Conservation (phyloP, 2,113 vertebrate genomes). For the Brienomyrus brachyistius region DNA sequence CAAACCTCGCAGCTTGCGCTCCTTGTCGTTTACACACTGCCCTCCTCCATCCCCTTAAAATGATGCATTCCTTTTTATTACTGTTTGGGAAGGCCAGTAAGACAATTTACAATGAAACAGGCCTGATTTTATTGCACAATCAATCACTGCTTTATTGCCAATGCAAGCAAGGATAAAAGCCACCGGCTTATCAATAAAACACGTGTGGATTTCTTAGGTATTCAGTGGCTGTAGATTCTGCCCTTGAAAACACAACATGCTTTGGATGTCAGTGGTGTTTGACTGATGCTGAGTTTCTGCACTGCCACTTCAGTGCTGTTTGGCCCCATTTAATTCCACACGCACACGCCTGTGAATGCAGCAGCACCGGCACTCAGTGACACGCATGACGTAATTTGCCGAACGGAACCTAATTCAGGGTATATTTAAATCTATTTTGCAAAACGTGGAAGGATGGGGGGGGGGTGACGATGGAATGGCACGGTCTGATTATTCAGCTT, state of each 20-base stretch:
- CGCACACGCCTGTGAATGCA: neutral
- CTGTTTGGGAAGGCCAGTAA: neutral
- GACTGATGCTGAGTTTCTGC: neutral
- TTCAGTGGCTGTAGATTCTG: neutral
- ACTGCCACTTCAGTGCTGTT: neutral
- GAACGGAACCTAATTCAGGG: neutral
- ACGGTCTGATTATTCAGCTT: neutral
- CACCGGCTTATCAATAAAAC: neutral
- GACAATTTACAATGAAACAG: neutral
- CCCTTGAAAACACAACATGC: neutral
- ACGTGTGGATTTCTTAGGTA: neutral
- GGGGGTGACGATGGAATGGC: neutral
- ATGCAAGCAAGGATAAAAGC: neutral
- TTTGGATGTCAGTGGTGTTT: neutral
- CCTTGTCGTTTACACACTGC: neutral
- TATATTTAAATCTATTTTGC: neutral
- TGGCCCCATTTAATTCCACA: neutral
- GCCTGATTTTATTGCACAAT: slow-evolving; percentile 3
- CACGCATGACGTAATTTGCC: neutral
- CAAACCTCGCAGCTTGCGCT: neutral
- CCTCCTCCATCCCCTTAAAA: slow-evolving; percentile 7
- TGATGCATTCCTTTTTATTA: slow-evolving; percentile 15
- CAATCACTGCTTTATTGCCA: slow-evolving; percentile 4
- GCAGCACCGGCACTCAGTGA: neutral
- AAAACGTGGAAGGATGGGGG: neutral